These are phyloP conservation scores for Pseudomyrmex gracilis DNA, from an alignment of 1,140 invertebrate species.

Conservation along the genomic window DNA sequence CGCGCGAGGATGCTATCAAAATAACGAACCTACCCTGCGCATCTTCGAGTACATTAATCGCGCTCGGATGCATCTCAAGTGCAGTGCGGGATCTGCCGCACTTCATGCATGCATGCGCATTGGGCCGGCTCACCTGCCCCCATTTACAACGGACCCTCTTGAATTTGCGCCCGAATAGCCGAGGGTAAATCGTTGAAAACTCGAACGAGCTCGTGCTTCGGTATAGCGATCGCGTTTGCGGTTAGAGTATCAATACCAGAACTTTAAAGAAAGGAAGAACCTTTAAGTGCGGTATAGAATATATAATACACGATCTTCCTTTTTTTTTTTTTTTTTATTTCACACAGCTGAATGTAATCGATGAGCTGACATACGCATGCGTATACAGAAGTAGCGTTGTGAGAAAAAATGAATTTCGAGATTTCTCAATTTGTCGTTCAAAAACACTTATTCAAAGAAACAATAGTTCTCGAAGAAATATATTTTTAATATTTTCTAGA, in stretches of 20 bases:
- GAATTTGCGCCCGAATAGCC: slow-evolving; percentile 73
- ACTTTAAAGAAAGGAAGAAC: not conserved
- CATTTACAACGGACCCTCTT: slow-evolving; percentile 33
- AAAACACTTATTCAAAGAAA: too few species aligned
- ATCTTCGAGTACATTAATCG: slow-evolving; percentile 76
- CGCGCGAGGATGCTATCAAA: slow-evolving; percentile 77
- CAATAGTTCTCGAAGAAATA: too few species aligned
- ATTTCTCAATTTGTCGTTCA: too few species aligned
- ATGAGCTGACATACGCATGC: not conserved
- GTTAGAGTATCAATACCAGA: slow-evolving; percentile 15
- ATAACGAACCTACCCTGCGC: slow-evolving; percentile 76
- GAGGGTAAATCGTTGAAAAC: slow-evolving; percentile 70
- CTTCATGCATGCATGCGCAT: slow-evolving; percentile 70
- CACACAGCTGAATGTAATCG: slow-evolving; percentile 40
- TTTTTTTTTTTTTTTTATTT: not conserved
- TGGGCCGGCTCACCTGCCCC: slow-evolving; percentile 66
- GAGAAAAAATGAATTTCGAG: too few species aligned
- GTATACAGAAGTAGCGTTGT: too few species aligned
- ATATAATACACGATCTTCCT: slow-evolving; percentile 1
- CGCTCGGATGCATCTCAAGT: slow-evolving; percentile 76
- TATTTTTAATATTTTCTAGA: too few species aligned
- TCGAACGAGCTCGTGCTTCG: slow-evolving; percentile 29
- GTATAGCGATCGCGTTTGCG: slow-evolving; percentile 20
- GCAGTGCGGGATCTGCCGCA: slow-evolving; percentile 40
- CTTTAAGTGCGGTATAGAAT: not conserved